Evolutionary conservation across 2,888 invertebrate genomes (phyloP).

Genomic region (Craniophora ligustri): DNA sequence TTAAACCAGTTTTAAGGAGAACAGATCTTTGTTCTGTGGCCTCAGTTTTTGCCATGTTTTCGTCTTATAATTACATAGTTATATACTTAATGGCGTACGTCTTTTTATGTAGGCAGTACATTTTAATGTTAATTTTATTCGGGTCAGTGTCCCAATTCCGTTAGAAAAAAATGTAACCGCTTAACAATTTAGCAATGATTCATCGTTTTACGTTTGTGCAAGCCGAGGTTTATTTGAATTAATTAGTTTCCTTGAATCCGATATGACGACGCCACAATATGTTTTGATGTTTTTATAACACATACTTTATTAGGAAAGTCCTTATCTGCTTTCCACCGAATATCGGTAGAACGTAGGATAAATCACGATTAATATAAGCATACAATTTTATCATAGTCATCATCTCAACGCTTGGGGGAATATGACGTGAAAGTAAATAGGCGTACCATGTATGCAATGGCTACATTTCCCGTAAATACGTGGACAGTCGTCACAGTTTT

Average conservation of each 20-base stretch:
- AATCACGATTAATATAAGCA: conserved; percentile 20
- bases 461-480: conserved; percentile 44
- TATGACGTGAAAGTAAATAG: conserved; percentile 49
- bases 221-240: conserved; percentile 9
- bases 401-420: conserved; percentile 41
- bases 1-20: conserved; percentile 68
- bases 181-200: conserved; percentile 41
- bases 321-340: conserved; percentile 14
- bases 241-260: conserved; percentile 21
- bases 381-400: conserved; percentile 29
- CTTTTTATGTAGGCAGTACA: conserved; percentile 14
- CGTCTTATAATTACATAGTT: conserved; percentile 31
- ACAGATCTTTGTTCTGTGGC: conserved; percentile 58
- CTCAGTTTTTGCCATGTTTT: conserved; percentile 38
- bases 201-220: conserved; percentile 35
- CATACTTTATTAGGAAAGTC: conserved; percentile 21
- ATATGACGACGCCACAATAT: conserved; percentile 24
- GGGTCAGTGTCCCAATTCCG: conserved; percentile 56
- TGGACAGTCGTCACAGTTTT: conserved; percentile 46
- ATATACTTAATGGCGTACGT: conserved; percentile 25
- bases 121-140: conserved; percentile 49
- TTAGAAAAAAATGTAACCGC: conserved; percentile 38
- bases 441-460: conserved; percentile 37
- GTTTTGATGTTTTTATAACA: conserved; percentile 13
- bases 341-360: conserved; percentile 31